Base-by-base conservation (phyloP, 2,113 vertebrate genomes). In the Nycticryphes semicollaris region DNA sequence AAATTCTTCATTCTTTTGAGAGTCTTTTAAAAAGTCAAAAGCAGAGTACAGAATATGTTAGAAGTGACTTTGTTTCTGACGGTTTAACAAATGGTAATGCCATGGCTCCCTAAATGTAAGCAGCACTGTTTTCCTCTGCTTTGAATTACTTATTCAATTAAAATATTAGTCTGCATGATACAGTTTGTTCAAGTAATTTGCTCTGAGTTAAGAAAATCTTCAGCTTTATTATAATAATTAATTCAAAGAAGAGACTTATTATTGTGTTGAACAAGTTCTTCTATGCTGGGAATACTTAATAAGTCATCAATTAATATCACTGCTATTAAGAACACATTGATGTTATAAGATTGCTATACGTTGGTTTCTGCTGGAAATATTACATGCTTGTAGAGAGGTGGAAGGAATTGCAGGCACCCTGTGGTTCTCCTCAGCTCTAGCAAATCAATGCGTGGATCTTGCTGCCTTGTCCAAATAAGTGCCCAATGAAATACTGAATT, bases 151-250 rank as follows among this genome's bases (percentile, higher is more conserved):
- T 78, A 87, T 39, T 89, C n/a, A 79, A 76, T 89, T 94, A 79
- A 82, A 90, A 84, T 76, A 1, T 79, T 90, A 75, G 41, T 57
- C 62, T 89, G 10, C 69, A 41, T 73, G 66, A 84, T 72, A 76
- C 12, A 50, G 70, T 87, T 94, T 93, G 45, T 89, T 91, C 63
- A 94, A 94, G 45, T 63, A 84, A 97, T 97, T 95, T 96, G 23
- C 2, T 12, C 66, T 20, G 20, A 91, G 51, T 96, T 84, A 95
- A 87, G 64, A 76, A 95, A 93, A 86, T 81, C n/a, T 93, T 90
- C 50, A 88, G 21, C 21, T 92, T 89, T 96, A 91, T 85, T 90
- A 79, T 48, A 94, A 87, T 84, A 93, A 96, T 92, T 91, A 96
- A 87, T 92, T 91, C 86, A 93, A 94, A 94, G 56, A 92, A 89